Conservation (phyloP, 1,140 invertebrate species). For the Hydropsyche tenuis region DNA sequence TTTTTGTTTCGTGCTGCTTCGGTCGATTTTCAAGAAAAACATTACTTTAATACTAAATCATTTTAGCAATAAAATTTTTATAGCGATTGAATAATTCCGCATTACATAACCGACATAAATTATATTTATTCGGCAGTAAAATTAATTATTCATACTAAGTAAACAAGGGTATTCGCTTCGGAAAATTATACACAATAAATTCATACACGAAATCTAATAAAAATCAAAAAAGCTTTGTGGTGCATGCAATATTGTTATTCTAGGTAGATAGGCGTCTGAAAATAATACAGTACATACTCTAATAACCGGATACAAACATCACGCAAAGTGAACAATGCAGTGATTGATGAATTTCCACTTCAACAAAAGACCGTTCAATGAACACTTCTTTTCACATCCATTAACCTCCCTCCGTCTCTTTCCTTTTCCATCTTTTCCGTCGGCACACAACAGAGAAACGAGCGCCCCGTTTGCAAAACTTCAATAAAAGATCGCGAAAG, state of each 20-base stretch:
- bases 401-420: constrained; percentile 28
- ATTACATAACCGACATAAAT: no score
- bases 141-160: no score
- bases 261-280: neutral
- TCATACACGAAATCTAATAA: no score
- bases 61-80: no score
- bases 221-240: neutral
- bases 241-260: constrained; percentile 6
- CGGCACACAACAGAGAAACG: no score
- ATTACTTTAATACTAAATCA: no score
- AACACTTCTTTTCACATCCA: constrained; percentile 45
- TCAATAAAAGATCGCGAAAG: constrained; percentile 40
- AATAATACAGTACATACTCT: neutral
- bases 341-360: constrained; percentile 49
- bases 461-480: constrained; percentile 19
- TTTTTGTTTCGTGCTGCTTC: no score
- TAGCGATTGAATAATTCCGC: no score
- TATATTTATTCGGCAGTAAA: no score
- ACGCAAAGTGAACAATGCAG: constrained; percentile 26
- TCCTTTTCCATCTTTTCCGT: neutral
- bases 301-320: constrained; percentile 43
- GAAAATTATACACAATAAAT: no score
- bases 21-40: no score
- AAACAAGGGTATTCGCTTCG: no score
- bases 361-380: constrained; percentile 44